Percentiles rank a stretch among this genome's conserved stretches.
Conservation (phyloP, 2,113 vertebrate genomes). For the Psophia crepitans region DNA sequence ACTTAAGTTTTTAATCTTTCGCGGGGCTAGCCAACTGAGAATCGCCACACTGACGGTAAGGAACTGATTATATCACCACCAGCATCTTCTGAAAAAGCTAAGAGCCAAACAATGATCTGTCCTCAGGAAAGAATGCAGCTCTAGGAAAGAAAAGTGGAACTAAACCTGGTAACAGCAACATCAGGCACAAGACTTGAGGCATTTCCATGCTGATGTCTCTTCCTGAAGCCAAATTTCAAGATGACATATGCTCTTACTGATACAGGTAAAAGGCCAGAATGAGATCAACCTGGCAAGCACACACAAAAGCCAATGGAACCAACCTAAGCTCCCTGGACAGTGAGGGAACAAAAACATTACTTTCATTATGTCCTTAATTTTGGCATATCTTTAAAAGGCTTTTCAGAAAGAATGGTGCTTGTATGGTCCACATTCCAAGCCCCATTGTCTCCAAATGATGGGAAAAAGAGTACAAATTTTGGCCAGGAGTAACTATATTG, state of each 20-base stretch:
- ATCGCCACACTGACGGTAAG: neutral
- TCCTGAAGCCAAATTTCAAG: neutral
- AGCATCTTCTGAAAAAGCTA: neutral
- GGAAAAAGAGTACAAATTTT: neutral
- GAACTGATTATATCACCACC: neutral
- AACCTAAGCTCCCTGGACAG: neutral
- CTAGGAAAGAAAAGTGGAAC: neutral
- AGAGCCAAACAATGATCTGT: neutral
- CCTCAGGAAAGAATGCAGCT: neutral
- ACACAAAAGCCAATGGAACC: neutral
- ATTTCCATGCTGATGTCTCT: neutral
- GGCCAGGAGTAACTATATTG: neutral
- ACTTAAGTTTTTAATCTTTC: conserved; percentile 40
- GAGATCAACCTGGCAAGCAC: neutral
- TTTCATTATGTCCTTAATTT: neutral
- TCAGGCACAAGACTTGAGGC: neutral
- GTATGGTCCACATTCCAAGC: neutral
- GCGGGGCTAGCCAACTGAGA: conserved; percentile 1
- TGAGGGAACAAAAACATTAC: neutral
- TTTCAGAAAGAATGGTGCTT: neutral
- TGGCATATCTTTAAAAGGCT: neutral
- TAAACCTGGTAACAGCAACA: neutral
- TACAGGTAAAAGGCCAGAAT: neutral
- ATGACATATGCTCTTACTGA: neutral
- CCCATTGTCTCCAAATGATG: neutral